phyloP scores from a whole-genome alignment of 2,797 vertebrate genomes.

The Arnoldichthys spilopterus region DNA sequence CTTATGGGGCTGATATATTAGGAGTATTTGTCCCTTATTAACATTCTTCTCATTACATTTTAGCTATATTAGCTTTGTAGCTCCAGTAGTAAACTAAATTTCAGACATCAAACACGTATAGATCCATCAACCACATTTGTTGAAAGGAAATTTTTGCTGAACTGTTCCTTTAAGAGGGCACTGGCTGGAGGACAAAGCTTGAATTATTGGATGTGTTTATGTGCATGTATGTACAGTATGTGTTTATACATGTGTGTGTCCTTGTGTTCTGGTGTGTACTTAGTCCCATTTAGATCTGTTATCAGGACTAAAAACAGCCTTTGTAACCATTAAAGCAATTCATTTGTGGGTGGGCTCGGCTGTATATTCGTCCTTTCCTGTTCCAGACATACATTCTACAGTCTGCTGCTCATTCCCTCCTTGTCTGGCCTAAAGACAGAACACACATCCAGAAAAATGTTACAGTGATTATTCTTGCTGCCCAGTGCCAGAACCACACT shows the following conservation, averaged over 20 bases:
- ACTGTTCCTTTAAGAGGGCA: background rate
- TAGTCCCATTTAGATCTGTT: slow-evolving; percentile 31
- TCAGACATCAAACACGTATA: background rate
- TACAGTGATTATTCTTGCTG: slow-evolving; percentile 45
- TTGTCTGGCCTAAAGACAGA: slow-evolving; percentile 55
- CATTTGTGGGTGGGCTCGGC: slow-evolving; percentile 41
- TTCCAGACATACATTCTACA: slow-evolving; percentile 55
- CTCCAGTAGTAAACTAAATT: background rate
- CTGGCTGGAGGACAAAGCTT: background rate
- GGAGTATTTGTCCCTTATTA: background rate
- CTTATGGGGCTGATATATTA: background rate
- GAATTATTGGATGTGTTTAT: background rate
- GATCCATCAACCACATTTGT: background rate
- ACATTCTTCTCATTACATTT: background rate
- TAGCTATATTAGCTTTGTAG: background rate
- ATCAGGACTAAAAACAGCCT: slow-evolving; percentile 32
- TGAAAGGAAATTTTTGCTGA: background rate
- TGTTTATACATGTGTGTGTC: slow-evolving; percentile 29
- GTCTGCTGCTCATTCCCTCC: slow-evolving; percentile 50
- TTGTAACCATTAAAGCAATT: slow-evolving; percentile 19
- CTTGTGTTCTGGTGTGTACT: background rate
- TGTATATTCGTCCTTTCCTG: slow-evolving; percentile 37
- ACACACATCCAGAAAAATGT: slow-evolving; percentile 54
- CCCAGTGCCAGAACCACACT: slow-evolving; percentile 50
- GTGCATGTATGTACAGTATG: slow-evolving; percentile 4